Base-by-base conservation (phyloP, 2,797 vertebrate genomes). In the Mormyrus proboscirostris region DNA sequence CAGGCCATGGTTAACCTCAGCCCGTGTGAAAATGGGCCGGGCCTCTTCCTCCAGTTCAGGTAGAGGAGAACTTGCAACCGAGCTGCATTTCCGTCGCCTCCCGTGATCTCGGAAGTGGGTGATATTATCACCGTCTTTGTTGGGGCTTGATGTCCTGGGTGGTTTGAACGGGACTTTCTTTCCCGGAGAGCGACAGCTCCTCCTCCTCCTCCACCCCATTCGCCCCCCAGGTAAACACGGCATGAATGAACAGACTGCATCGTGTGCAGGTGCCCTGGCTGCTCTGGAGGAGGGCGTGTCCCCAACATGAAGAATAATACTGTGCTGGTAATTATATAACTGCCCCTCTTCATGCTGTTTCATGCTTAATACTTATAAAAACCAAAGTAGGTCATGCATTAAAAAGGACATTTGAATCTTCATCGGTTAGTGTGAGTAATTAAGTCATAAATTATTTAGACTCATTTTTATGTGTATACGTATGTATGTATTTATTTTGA, bases 321-420 rank as follows among this genome's bases (percentile, higher is more conserved):
- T n/a, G 6, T 82, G 19, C 76, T 47, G 4, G 38, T 82, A 82
- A 82, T 82, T 82, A 82, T 82, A 82, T 47, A 82, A 82, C 76
- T n/a, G 41, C 38, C 16, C 33, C 16, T 38, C 16, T 73, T 16
- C 59, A 29, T 73, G 33, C 69, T 1, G 29, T 16, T 73, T 73
- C 69, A 73, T 73, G 33, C 76, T 41, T 1, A 44, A 82, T 47
- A 22, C 41, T 82, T 47, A 44, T 44, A 44, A 82, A 82, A 82
- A 82, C 76, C 7, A 82, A 82, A 82, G 41, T 82, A 82, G 76
- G 41, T 82, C 38, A 82, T 47, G 76, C 76, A 47, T 82, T 82
- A 47, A 82, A 82, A 47, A 47, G 41, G 41, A 44, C 38, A 82
- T 82, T 82, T 79, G 73, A 44, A 44, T 79, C 76, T 73, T 73